These are phyloP conservation scores for Cybosia mesomella DNA, from an alignment of 2,888 invertebrate genomes.

Conservation along the genomic window DNA sequence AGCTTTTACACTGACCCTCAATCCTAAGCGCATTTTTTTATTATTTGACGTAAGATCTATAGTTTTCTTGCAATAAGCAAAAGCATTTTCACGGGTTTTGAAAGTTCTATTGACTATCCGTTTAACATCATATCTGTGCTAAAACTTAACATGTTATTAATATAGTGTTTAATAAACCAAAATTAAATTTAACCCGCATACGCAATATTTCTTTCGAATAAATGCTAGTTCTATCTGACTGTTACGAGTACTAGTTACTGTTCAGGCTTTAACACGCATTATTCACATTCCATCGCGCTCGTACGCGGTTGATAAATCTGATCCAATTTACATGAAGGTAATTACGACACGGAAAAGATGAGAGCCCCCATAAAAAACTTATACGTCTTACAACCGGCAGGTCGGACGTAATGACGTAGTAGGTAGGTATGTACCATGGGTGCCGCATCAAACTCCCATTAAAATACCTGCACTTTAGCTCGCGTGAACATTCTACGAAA, in stretches of 20 bases:
- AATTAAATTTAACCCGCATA: not conserved
- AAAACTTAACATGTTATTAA: not conserved
- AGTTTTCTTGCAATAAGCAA: not conserved
- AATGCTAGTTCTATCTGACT: not conserved
- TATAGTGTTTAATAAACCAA: not conserved
- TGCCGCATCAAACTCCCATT: slow-evolving; percentile 75
- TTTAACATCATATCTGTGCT: not conserved
- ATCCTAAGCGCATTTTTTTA: no score
- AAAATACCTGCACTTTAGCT: slow-evolving; percentile 63
- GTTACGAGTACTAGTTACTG: slow-evolving; percentile 12
- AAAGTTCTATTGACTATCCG: not conserved
- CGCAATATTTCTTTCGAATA: not conserved
- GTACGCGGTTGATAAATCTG: slow-evolving; percentile 74
- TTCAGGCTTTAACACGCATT: slow-evolving; percentile 50
- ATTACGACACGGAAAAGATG: slow-evolving; percentile 68
- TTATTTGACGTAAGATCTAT: not conserved
- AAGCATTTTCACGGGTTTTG: not conserved
- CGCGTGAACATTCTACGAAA: slow-evolving; percentile 54
- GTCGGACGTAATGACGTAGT: slow-evolving; percentile 58
- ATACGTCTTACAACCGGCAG: slow-evolving; percentile 33
- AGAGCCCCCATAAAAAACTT: slow-evolving; percentile 44
- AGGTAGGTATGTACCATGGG: slow-evolving; percentile 50
- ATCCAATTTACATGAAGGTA: slow-evolving; percentile 80
- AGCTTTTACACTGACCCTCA: no score
- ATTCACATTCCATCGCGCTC: slow-evolving; percentile 63